Percentiles rank a stretch among this genome's conserved stretches.
Evolutionary conservation across 2,888 invertebrate species (phyloP).

Genomic region (Gastracanthus pulcherrimus): DNA sequence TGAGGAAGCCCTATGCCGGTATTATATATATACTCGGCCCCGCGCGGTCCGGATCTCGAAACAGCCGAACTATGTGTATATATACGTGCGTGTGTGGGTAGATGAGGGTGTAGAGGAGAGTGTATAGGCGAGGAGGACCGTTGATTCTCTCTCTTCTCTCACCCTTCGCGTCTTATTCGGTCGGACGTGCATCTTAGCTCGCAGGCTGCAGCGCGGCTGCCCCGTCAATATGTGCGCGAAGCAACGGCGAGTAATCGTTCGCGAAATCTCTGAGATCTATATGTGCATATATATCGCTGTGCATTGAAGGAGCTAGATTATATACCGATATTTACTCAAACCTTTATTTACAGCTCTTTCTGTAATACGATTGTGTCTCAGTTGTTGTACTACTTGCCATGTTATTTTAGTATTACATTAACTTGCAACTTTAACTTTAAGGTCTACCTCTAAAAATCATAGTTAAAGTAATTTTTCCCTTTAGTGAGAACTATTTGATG

Average conservation of each 20-base stretch:
- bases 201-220: background rate
- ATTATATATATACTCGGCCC: background rate
- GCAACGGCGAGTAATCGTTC: conserved; percentile 62
- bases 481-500: no score
- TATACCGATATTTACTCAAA: no score
- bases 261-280: conserved; percentile 56
- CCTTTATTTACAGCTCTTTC: no score
- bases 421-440: no score
- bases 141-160: conserved; percentile 4
- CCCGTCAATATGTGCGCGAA: conserved; percentile 49
- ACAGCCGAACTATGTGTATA: background rate
- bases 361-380: no score
- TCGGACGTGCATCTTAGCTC: conserved; percentile 36
- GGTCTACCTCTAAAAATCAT: no score
- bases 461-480: no score
- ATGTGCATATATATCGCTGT: no score
- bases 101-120: background rate
- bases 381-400: no score
- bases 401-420: no score
- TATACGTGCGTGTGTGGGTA: background rate
- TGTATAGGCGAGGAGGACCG: background rate
- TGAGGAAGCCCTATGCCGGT: background rate
- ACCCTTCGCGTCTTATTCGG: background rate
- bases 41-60: conserved; percentile 14
- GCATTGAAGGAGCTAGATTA: no score